Percentiles rank a stretch among this genome's conserved stretches.
These are phyloP conservation scores for Scaptomyza graminum DNA, from an alignment of 1,140 invertebrate species.

Conservation along the genomic window DNA sequence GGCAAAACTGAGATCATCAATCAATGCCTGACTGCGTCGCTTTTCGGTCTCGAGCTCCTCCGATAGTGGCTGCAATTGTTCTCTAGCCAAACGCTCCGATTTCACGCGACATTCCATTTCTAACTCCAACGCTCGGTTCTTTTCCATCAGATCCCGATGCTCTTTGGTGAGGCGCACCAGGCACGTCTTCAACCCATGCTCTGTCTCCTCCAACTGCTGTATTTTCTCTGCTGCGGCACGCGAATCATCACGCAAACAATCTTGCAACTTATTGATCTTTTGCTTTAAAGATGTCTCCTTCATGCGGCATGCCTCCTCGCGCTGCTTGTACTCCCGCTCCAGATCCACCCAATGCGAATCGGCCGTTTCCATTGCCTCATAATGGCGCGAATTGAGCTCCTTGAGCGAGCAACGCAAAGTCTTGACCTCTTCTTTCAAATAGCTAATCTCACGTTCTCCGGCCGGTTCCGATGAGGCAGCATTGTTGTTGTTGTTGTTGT, in stretches of 20 bases:
- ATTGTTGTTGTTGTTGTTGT: constrained; percentile 55
- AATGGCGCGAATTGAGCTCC: constrained; percentile 88
- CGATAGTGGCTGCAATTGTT: constrained; percentile 55
- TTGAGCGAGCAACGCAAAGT: constrained; percentile 84
- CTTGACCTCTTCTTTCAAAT: constrained; percentile 80
- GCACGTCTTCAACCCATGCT: constrained; percentile 84
- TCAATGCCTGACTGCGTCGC: constrained; percentile 56
- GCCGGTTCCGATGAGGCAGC: constrained; percentile 76
- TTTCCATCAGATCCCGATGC: constrained; percentile 82
- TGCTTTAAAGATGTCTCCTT: constrained; percentile 75
- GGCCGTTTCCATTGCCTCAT: constrained; percentile 89
- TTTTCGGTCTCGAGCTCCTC: constrained; percentile 73
- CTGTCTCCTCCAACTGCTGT: constrained; percentile 85
- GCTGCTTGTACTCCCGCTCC: constrained; percentile 87
- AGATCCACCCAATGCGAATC: constrained; percentile 90
- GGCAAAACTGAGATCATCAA: constrained; percentile 70
- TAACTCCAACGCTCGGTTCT: constrained; percentile 83
- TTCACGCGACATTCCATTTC: constrained; percentile 83
- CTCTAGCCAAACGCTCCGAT: constrained; percentile 50
- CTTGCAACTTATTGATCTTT: constrained; percentile 77
- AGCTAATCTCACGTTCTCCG: constrained; percentile 59
- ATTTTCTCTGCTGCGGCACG: constrained; percentile 79
- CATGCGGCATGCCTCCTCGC: constrained; percentile 84
- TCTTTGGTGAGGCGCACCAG: constrained; percentile 85
- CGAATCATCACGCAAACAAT: constrained; percentile 75